Base-by-base conservation (phyloP, 2,113 vertebrate genomes). In the Lanius collurio region DNA sequence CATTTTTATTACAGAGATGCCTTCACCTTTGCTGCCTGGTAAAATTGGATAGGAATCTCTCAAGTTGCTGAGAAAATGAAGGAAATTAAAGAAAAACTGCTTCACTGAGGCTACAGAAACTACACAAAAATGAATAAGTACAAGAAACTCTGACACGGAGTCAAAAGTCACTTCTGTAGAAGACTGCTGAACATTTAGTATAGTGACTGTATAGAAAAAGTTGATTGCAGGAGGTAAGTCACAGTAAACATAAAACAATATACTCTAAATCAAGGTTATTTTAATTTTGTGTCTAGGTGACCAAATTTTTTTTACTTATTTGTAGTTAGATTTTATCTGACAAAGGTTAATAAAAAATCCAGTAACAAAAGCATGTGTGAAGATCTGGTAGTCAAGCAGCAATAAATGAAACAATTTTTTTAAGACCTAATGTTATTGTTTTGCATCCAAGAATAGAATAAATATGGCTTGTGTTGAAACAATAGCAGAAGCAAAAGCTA, bases 281-380 rank as follows among this genome's bases (percentile, higher is more conserved):
- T 93, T 89, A 90, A 80, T 68, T 80, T 77, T 56, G 22, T 47
- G 24, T 81, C 86, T 50, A 83, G 67, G 16, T 35, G 44, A 55
- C 15, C 26, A 77, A 68, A 78, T 3, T 33, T 69, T 59, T 91
- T 91, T 83, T 1, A 24, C 8, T 90, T 75, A 74, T 88, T 80
- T 86, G 28, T 49, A 50, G 20, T 81, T 42, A 69, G 52, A 71
- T 87, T 94, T 94, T 75, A 60, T 83, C 56, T 24, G 55, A 60
- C 46, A 85, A 93, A 89, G 16, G 28, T 75, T 91, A 89, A 83
- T 85, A 89, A 94, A 35, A 94, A 85, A 89, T 60, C 59, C 18
- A 84, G 64, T 50, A 87, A 53, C 5, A 9, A 57, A 70, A 94
- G 20, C n/a, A 21, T 47, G 44, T 50, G n/a, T 24, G 39, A 69